Conservation (phyloP, 2,797 vertebrate species). For the Semaprochilodus insignis region DNA sequence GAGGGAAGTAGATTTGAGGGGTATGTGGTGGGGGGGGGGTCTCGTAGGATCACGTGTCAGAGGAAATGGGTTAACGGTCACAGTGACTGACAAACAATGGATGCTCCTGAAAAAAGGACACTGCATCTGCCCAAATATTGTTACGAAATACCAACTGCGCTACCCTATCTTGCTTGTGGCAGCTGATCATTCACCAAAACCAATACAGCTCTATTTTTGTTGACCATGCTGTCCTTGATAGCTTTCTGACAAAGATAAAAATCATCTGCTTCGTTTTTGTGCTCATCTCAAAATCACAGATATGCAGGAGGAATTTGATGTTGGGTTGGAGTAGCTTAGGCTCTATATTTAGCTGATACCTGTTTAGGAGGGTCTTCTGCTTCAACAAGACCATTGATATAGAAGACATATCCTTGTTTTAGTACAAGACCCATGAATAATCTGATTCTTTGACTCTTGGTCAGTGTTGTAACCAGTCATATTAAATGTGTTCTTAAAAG, state of each 20-base stretch:
- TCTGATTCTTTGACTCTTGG: background rate
- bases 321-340: background rate
- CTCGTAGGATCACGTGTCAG: slow-evolving; percentile 62
- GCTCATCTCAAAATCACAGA: background rate
- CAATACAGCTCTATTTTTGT: background rate
- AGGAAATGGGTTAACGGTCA: slow-evolving; percentile 77
- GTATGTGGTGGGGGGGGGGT: slow-evolving; percentile 39
- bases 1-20: slow-evolving; percentile 33
- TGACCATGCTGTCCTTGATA: background rate
- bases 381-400: background rate
- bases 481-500: background rate
- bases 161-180: background rate
- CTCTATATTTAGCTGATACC: background rate
- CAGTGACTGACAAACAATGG: slow-evolving; percentile 62
- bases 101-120: slow-evolving; percentile 52
- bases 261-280: background rate
- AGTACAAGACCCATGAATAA: background rate
- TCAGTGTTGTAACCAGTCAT: background rate
- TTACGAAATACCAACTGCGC: slow-evolving; percentile 55
- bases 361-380: background rate
- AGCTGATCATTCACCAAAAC: background rate
- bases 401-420: background rate
- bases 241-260: background rate
- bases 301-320: background rate
- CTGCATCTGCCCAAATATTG: slow-evolving; percentile 59